Evolutionary conservation across 2,888 invertebrate genomes (phyloP).

Genomic region (Pecten maximus): DNA sequence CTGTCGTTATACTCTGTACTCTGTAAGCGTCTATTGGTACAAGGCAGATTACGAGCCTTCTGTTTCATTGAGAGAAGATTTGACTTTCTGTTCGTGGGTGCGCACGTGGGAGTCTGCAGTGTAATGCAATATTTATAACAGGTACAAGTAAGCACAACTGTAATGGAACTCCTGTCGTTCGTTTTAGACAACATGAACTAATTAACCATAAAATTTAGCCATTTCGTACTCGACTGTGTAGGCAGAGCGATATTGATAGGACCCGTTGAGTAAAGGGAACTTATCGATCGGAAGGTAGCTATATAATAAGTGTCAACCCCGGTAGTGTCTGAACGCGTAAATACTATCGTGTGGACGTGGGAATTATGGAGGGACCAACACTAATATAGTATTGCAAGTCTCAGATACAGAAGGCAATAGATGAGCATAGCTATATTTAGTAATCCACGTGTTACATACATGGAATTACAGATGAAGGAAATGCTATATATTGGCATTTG

Average conservation of each 20-base stretch:
- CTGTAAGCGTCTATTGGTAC: too few species aligned
- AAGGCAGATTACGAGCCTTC: background rate
- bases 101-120: background rate
- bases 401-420: background rate
- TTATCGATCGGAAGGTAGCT: background rate
- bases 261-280: background rate
- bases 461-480: too few species aligned
- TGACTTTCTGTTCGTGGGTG: background rate
- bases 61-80: background rate
- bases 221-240: constrained; percentile 12
- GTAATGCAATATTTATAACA: background rate
- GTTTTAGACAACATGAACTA: background rate
- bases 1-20: background rate
- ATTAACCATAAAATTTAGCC: constrained; percentile 25
- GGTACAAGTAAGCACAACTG: background rate
- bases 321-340: background rate
- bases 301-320: background rate
- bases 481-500: too few species aligned
- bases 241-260: background rate
- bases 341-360: background rate
- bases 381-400: background rate
- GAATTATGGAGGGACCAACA: background rate
- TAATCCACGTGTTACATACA: background rate
- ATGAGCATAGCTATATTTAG: background rate
- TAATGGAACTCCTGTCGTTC: background rate